phyloP scores from a whole-genome alignment of 2,888 invertebrate genomes.

The Parnassius apollo region DNA sequence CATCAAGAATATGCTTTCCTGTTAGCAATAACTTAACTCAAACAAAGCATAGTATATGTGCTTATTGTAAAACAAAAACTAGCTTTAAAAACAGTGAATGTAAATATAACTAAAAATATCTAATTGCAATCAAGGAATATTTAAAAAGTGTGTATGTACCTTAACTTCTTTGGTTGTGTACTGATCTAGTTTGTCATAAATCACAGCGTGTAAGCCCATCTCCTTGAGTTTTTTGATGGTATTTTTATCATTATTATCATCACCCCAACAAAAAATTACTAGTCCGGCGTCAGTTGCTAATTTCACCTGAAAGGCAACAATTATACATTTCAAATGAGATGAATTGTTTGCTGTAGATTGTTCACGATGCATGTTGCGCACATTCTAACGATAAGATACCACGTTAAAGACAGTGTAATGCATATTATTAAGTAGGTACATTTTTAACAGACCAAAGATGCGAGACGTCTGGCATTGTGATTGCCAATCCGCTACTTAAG shows the following conservation, averaged over 20 bases:
- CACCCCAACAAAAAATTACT: constrained; percentile 98
- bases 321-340: too few relatives aligned
- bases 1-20: constrained; percentile 91
- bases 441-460: too few relatives aligned
- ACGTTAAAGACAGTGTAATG: too few relatives aligned
- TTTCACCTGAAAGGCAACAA: constrained; percentile 81
- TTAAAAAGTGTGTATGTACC: constrained; percentile 43
- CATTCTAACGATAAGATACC: too few relatives aligned
- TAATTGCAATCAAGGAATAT: background rate
- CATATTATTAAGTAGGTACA: too few relatives aligned
- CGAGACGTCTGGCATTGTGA: too few relatives aligned
- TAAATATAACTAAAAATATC: background rate
- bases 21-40: constrained; percentile 37
- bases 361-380: too few relatives aligned
- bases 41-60: constrained; percentile 14
- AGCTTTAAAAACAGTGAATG: background rate
- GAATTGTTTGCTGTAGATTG: too few relatives aligned
- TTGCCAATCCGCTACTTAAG: too few relatives aligned
- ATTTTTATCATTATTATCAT: constrained; percentile 94
- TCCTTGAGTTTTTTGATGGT: constrained; percentile 93
- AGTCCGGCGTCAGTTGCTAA: constrained; percentile 90
- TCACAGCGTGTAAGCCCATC: constrained; percentile 96
- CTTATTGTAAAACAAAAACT: background rate
- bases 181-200: constrained; percentile 96
- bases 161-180: constrained; percentile 86